A percentile compares a stretch with the other conserved stretches of the same genome.
Evolutionary conservation across 2,113 vertebrate species (phyloP).

Genomic region (Hypomesus transpacificus): DNA sequence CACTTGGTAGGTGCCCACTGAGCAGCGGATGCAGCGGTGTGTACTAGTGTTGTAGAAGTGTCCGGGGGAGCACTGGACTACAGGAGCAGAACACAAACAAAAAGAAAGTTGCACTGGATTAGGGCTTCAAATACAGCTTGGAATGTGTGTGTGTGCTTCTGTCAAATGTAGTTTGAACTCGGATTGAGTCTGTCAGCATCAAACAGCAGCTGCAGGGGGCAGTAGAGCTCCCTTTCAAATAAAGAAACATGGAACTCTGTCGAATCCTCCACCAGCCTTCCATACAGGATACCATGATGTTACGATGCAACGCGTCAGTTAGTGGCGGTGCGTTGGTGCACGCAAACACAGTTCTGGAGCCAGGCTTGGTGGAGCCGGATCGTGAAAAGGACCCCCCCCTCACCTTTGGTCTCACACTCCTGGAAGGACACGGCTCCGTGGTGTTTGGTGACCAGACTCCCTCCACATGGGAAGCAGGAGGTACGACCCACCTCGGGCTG

Average conservation of each 20-base stretch:
- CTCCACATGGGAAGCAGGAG: slow-evolving; percentile 87
- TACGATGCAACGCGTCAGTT: no score
- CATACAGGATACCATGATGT: no score
- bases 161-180: no score
- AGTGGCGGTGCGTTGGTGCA: no score
- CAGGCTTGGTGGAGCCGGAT: not conserved
- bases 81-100: slow-evolving; percentile 17
- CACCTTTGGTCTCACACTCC: slow-evolving; percentile 96
- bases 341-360: no score
- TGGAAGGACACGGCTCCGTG: slow-evolving; percentile 80
- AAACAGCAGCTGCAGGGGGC: slow-evolving; percentile 46
- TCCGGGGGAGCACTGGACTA: slow-evolving; percentile 94
- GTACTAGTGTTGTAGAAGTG: slow-evolving; percentile 95
- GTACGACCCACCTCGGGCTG: slow-evolving; percentile 89
- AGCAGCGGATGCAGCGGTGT: slow-evolving; percentile 94
- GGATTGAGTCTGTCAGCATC: not conserved
- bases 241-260: not conserved
- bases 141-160: no score
- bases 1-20: slow-evolving; percentile 82
- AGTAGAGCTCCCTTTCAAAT: slow-evolving; percentile 33
- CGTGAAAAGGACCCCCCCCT: slow-evolving; percentile 19
- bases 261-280: no score
- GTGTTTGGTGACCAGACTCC: slow-evolving; percentile 82
- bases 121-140: slow-evolving; percentile 9
- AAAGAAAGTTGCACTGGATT: not conserved